Percentiles rank a stretch among this genome's conserved stretches.
These are phyloP conservation scores for Muscidifurax raptorellus DNA, from an alignment of 1,140 invertebrate species.

Conservation along the genomic window DNA sequence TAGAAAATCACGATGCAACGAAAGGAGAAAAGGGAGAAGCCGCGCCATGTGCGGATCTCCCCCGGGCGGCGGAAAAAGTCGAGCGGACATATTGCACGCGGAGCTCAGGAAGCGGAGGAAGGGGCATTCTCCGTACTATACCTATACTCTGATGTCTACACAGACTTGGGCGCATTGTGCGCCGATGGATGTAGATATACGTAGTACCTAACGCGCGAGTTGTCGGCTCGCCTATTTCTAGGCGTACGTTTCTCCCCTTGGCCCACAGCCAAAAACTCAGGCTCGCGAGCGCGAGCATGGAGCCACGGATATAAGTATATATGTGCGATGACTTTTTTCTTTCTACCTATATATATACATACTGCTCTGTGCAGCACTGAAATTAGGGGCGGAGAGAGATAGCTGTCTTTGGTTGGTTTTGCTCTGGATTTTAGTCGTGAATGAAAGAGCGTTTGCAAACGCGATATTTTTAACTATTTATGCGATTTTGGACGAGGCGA, in stretches of 20 bases:
- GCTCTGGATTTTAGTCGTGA: too few species aligned
- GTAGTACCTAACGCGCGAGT: background rate
- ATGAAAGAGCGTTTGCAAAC: too few species aligned
- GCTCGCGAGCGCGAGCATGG: background rate
- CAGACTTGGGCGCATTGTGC: background rate
- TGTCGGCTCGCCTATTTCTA: slow-evolving; percentile 42
- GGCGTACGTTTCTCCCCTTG: slow-evolving; percentile 20
- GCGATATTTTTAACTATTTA: too few species aligned
- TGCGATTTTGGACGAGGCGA: too few species aligned
- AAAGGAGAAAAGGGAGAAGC: background rate
- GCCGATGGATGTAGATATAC: background rate
- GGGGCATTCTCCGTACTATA: background rate
- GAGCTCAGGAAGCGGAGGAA: background rate
- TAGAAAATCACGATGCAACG: background rate
- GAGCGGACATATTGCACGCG: slow-evolving; percentile 42
- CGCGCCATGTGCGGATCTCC: slow-evolving; percentile 7
- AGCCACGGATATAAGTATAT: background rate
- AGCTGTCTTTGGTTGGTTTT: too few species aligned
- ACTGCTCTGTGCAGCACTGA: background rate
- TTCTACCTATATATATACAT: background rate
- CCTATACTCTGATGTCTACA: background rate
- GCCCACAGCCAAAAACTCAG: slow-evolving; percentile 9
- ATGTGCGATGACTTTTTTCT: background rate
- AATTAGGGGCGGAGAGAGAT: background rate
- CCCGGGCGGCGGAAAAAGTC: slow-evolving; percentile 29